Percentiles rank a stretch among this genome's conserved stretches.
Conservation (phyloP, 2,113 vertebrate species). For the Nematolebias whitei region DNA sequence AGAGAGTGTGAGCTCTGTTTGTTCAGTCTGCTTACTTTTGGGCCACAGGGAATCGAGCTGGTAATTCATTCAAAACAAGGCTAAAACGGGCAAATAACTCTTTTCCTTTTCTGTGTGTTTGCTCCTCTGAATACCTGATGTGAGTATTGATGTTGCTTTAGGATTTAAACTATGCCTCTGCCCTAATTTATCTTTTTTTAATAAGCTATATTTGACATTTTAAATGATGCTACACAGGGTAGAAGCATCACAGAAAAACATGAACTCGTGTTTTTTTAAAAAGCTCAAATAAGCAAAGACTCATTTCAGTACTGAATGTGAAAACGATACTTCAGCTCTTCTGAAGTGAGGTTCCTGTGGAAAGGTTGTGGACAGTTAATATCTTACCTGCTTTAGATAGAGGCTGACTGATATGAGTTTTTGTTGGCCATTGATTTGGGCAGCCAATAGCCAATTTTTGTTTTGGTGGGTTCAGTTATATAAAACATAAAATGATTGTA, state of each 20-base stretch:
- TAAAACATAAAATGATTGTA: no score
- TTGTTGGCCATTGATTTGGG: no score
- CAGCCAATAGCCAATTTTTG: no score
- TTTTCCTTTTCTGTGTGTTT: constrained; percentile 41
- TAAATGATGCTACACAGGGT: constrained; percentile 43
- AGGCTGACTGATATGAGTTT: no score
- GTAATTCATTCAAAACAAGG: constrained; percentile 50
- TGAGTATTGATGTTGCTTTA: constrained; percentile 45
- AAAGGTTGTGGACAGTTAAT: constrained; percentile 6
- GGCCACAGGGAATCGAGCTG: constrained; percentile 32
- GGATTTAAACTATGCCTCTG: constrained; percentile 40
- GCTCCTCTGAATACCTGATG: constrained; percentile 33
- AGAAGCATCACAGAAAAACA: constrained; percentile 32
- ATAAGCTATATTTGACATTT: constrained; percentile 33
- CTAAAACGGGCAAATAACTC: constrained; percentile 20
- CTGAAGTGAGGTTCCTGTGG: not conserved
- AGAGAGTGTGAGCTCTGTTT: constrained; percentile 29
- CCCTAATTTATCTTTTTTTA: constrained; percentile 2
- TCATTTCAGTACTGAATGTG: constrained; percentile 60
- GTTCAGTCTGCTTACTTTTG: constrained; percentile 46
- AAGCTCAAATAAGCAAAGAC: constrained; percentile 46
- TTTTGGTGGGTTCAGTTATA: no score
- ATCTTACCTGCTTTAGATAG: not conserved
- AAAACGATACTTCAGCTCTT: not conserved
- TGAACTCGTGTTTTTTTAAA: constrained; percentile 24